Evolutionary conservation across 2,888 invertebrate genomes (phyloP).

Genomic region (Hyposoter dolosus): DNA sequence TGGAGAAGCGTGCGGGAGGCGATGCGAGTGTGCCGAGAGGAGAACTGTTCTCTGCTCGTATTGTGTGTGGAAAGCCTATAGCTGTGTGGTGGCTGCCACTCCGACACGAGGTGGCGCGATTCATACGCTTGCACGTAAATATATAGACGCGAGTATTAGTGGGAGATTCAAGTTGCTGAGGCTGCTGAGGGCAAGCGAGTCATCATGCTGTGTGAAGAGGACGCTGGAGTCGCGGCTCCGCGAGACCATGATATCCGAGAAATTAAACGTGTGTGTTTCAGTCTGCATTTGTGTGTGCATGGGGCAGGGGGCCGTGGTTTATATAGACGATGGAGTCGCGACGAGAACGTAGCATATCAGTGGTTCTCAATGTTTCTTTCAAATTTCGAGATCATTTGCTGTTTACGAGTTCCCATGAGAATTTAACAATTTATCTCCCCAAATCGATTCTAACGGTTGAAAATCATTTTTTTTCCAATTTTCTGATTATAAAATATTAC

Average conservation of each 20-base stretch:
- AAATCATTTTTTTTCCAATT: too few relatives aligned
- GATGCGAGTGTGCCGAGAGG: constrained; percentile 34
- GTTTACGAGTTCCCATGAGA: not conserved
- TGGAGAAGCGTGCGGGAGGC: constrained; percentile 48
- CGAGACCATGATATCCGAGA: constrained; percentile 38
- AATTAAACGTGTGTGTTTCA: constrained; percentile 26
- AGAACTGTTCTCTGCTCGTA: not conserved
- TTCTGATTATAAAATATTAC: too few relatives aligned
- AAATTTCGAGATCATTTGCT: not conserved
- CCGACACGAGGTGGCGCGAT: constrained; percentile 27
- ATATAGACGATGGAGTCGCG: constrained; percentile 28
- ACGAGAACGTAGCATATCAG: constrained; percentile 40
- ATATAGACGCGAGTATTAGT: constrained; percentile 24
- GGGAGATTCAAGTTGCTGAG: constrained; percentile 49
- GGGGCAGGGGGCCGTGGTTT: not conserved
- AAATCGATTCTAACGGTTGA: not conserved
- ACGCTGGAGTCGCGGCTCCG: constrained; percentile 56
- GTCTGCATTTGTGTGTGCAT: not conserved
- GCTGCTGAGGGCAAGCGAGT: constrained; percentile 64
- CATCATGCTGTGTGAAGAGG: constrained; percentile 55
- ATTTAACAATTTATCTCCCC: not conserved
- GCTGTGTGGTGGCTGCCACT: constrained; percentile 20
- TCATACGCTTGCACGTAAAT: constrained; percentile 24
- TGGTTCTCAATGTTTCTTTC: constrained; percentile 58
- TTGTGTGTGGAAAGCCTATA: constrained; percentile 22